Evolutionary conservation across 2,797 vertebrate genomes (phyloP), one percentile per base, ranked within the genome.

Genomic region (Molossus molossus): DNA sequence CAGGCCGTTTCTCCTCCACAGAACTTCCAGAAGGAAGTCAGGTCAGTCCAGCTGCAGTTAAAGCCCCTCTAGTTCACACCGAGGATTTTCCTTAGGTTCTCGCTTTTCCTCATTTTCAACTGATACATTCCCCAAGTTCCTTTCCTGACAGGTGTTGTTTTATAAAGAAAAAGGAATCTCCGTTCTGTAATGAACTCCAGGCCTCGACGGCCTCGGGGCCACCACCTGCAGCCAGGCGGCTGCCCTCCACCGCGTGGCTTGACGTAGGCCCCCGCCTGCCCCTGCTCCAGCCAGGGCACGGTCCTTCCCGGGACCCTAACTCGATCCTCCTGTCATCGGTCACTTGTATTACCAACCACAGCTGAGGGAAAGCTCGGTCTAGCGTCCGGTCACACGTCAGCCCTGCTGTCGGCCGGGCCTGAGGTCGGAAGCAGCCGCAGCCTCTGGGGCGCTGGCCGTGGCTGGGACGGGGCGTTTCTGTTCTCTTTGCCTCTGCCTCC

Each of bases 51-150:
- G 58, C 40, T 13, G 58, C 12, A 4, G 21, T 69, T 53, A 25
- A 10, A 37, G 58, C 83, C 55, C 58, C 45, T 62, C 3, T 2
- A 64, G n/a, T 33, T 50, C 67, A 76, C 33, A 25, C 18, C 50
- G 13, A 57, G 33, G 21, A 33, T 17, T 72, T 90, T 58, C 50
- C 57, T 82, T 85, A 77, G n/a, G 29, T 75, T 67, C 64, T 29
- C n/a, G 75, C 69, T 70, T 75, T 75, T 76, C 50, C 57, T 91
- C 87, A 7, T 65, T 94, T 87, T 70, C 23, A 27, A 14, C 45
- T 37, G 76, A n/a, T 84, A 55, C 55, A 65, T 72, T 87, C 10
- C 33, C 80, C 29, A 75, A 53, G 7, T 40, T 75, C 13, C 5
- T 90, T 81, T 90, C 85, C 40, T 80, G 33, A 37, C 15, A 55